Percentiles rank a stretch among this genome's conserved stretches.
phyloP scores from a whole-genome alignment of 1,140 invertebrate genomes.

The Pogonognathellus flavescens region DNA sequence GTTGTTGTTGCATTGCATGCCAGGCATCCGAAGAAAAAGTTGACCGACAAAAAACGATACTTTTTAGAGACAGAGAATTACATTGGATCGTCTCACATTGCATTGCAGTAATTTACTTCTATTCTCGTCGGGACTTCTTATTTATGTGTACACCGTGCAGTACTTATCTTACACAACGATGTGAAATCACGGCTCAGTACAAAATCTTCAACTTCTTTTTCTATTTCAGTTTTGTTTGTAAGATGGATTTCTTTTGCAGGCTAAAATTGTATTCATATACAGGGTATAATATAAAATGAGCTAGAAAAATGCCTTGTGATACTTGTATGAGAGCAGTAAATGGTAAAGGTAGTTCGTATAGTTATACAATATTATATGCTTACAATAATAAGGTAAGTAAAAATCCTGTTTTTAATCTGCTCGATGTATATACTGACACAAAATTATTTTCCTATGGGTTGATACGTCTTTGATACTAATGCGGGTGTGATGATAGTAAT shows the following conservation, averaged over 20 bases:
- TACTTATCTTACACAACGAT: constrained; percentile 58
- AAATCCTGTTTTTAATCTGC: too few relatives aligned
- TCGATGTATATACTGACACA: too few relatives aligned
- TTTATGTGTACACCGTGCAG: neutral
- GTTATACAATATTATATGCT: too few relatives aligned
- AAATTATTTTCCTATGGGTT: too few relatives aligned
- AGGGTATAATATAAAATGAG: too few relatives aligned
- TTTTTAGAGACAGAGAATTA: neutral
- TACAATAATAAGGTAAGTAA: too few relatives aligned
- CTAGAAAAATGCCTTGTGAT: too few relatives aligned
- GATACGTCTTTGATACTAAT: too few relatives aligned
- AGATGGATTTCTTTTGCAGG: neutral
- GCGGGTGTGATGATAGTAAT: too few relatives aligned
- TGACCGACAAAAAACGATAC: constrained; percentile 18
- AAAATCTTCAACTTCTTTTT: neutral
- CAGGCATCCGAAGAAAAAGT: neutral
- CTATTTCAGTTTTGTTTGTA: neutral
- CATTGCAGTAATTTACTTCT: constrained; percentile 1
- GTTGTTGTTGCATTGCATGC: neutral
- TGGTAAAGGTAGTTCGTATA: too few relatives aligned
- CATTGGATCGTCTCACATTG: neutral
- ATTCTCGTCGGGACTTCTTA: neutral
- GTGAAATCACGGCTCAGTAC: constrained; percentile 55
- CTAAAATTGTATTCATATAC: too few relatives aligned
- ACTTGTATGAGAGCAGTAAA: too few relatives aligned